phyloP scores from a whole-genome alignment of 2,113 vertebrate species.

The Dromiciops gliroides region DNA sequence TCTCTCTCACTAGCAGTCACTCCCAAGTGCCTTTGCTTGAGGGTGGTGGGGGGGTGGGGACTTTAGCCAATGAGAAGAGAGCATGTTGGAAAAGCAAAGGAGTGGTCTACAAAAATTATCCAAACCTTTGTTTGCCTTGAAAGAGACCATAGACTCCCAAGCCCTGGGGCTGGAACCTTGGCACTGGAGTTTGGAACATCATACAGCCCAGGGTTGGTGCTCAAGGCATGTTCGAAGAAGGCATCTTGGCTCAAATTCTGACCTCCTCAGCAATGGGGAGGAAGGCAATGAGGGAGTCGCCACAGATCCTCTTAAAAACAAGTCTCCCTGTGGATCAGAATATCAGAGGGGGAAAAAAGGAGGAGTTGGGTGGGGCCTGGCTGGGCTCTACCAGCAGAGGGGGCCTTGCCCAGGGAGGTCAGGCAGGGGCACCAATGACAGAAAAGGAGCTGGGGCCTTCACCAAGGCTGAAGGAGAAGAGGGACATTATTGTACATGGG shows the following conservation, averaged over 20 bases:
- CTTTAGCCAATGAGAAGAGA: not conserved
- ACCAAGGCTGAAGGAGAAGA: not conserved
- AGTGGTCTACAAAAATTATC: not conserved
- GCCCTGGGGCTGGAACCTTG: not conserved
- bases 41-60: not conserved
- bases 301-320: not conserved
- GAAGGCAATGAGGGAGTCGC: constrained; percentile 11
- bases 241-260: constrained; percentile 22
- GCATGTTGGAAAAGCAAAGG: not conserved
- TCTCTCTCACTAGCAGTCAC: not conserved
- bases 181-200: not conserved
- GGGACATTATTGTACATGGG: not conserved
- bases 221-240: not conserved
- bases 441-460: not conserved
- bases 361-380: not conserved
- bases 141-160: not conserved
- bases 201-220: not conserved
- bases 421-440: not conserved
- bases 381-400: not conserved
- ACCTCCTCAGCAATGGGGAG: not conserved
- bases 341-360: not conserved
- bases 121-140: constrained; percentile 2
- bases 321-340: constrained; percentile 10
- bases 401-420: not conserved
- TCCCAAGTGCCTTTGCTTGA: not conserved